Base-by-base conservation (phyloP, 2,797 vertebrate species). In the Sphaeramia orbicularis region DNA sequence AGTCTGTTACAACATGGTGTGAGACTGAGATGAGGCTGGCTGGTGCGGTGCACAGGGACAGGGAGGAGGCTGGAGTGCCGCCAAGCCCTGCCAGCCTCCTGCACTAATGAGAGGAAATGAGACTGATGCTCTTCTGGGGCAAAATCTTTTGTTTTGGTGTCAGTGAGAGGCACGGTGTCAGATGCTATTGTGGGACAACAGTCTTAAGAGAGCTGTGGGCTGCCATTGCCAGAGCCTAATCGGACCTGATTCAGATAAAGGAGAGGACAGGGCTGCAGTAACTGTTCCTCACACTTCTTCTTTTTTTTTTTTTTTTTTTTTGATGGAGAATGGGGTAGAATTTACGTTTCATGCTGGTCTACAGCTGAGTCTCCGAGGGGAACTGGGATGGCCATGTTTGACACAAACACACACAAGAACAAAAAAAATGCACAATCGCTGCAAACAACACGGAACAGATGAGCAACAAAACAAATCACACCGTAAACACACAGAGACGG, bases 91-190 rank as follows among this genome's bases (percentile, higher is more conserved):
- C 74, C 87, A 86, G 74, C 65, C 59, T 72, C 76, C 60, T 7
- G 42, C 66, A 51, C 85, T 91, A 89, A 91, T 88, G 86, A 89
- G 78, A 73, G 73, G 70, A 71, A 87, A 78, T 83, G 79, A 76
- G 78, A 85, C 56, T 53, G 82, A 88, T 65, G 83, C 75, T 83
- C 84, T 75, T 75, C 44, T 81, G 80, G 61, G 76, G 57, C 21
- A 12, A 65, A 65, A 68, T 68, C 58, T 74, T 84, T 85, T 79
- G 79, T 88, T 86, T 80, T 70, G 69, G 71, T 74, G 80, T 76
- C 80, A 73, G 74, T n/a, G 56, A 73, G 71, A 70, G 73, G 67
- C 67, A 10, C 7, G 53, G 82, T 63, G 76, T 87, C 80, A 80
- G 69, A 78, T 44, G 71, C 75, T 74, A 71, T 10, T 56, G 65